These are phyloP conservation scores for Cettia cetti DNA, from an alignment of 2,113 vertebrate species.

Conservation along the genomic window DNA sequence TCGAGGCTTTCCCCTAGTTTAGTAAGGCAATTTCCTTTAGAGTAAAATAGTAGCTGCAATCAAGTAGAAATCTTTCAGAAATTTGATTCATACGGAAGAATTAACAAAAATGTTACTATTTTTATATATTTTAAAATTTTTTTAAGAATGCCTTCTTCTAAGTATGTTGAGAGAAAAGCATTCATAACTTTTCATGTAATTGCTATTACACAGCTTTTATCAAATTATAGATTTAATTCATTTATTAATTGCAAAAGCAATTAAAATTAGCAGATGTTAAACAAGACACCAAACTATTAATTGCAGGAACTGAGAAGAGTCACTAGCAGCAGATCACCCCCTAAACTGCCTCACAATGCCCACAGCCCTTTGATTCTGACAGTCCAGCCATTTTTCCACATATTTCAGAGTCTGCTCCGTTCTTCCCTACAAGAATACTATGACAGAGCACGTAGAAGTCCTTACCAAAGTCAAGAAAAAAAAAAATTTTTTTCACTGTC, in stretches of 20 bases:
- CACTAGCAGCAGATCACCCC: neutral
- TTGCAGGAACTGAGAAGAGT: neutral
- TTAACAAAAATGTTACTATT: neutral
- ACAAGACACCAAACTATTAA: neutral
- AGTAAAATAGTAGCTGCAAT: neutral
- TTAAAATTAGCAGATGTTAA: neutral
- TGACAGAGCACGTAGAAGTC: neutral
- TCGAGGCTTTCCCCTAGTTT: neutral
- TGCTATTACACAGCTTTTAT: neutral
- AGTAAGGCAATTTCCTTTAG: neutral
- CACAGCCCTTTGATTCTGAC: neutral
- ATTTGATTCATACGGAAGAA: neutral
- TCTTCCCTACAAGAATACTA: neutral
- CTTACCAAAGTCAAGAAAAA: neutral
- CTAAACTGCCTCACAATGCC: neutral
- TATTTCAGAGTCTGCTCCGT: neutral
- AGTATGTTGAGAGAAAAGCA: neutral
- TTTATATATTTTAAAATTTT: neutral
- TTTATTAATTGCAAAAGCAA: neutral
- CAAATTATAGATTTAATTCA: no score
- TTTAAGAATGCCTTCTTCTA: neutral
- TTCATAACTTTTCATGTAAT: neutral
- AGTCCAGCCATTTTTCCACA: neutral
- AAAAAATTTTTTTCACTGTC: neutral
- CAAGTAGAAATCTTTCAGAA: neutral